Conservation (phyloP, 2,113 vertebrate genomes). For the Galemys pyrenaicus region DNA sequence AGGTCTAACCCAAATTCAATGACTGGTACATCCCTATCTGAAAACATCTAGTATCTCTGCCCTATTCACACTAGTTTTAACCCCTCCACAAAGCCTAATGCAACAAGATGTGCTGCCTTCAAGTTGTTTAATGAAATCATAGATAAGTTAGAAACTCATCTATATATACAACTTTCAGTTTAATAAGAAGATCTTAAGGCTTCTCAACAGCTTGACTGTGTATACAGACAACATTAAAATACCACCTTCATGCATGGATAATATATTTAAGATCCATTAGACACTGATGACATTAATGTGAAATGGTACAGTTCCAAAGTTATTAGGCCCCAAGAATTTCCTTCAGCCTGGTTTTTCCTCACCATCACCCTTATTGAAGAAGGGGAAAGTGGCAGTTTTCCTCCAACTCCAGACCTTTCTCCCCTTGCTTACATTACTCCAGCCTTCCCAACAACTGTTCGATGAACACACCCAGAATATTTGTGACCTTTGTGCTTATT, state of each 20-base stretch:
- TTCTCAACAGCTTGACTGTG: conserved; percentile 10
- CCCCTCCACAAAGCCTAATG: background rate
- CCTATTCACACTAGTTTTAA: background rate
- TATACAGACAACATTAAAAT: conserved; percentile 30
- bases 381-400: background rate
- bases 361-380: background rate
- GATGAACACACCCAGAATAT: background rate
- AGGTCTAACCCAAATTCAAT: conserved; percentile 13
- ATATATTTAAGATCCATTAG: conserved; percentile 41
- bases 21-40: background rate
- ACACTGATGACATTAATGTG: background rate
- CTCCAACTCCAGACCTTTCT: background rate
- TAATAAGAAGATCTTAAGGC: background rate
- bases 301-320: conserved; percentile 20
- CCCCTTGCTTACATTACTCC: background rate
- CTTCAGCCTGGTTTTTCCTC: background rate
- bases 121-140: conserved; percentile 7
- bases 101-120: background rate
- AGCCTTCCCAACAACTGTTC: background rate
- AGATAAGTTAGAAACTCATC: conserved; percentile 26
- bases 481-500: background rate
- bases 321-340: background rate
- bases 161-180: background rate
- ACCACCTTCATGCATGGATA: background rate
- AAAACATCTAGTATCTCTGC: background rate